phyloP scores from a whole-genome alignment of 2,797 vertebrate species.

The Intellagama lesueurii region DNA sequence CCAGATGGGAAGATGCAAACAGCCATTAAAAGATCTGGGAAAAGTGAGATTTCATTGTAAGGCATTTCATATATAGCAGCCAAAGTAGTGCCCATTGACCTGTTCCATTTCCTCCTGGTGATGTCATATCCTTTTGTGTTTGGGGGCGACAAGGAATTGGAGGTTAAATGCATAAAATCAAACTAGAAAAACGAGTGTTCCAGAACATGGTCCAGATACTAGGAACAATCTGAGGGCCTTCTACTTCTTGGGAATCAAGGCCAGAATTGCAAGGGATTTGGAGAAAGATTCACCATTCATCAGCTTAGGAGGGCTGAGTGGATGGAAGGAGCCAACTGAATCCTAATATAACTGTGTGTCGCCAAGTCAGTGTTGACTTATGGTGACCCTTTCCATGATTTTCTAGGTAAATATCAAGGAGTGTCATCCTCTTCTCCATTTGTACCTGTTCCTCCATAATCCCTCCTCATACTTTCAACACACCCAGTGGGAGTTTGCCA shows the following conservation, averaged over 20 bases:
- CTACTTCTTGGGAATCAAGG: fast-evolving
- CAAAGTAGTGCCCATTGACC: no score
- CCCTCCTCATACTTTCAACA: not conserved
- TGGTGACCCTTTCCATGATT: no score
- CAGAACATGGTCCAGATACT: not conserved
- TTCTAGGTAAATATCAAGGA: not conserved
- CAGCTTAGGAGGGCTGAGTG: no score
- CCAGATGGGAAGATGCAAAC: not conserved
- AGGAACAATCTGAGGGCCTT: no score
- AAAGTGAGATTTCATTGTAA: conserved; percentile 42
- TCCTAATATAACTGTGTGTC: no score
- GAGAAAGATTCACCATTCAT: no score
- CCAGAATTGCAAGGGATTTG: not conserved
- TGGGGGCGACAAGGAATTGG: not conserved
- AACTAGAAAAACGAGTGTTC: fast-evolving
- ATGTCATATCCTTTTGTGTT: no score
- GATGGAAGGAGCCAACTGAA: no score
- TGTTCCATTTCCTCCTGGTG: no score
- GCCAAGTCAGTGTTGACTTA: no score
- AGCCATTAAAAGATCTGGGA: conserved; percentile 39
- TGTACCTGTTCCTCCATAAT: not conserved
- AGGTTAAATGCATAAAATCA: not conserved
- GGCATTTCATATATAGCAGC: not conserved
- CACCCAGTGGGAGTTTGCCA: not conserved
- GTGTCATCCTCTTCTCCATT: not conserved